A percentile compares a stretch with the other conserved stretches of the same genome.
Evolutionary conservation across 2,888 invertebrate genomes (phyloP).

Genomic region (Gandaritis pyraliata): DNA sequence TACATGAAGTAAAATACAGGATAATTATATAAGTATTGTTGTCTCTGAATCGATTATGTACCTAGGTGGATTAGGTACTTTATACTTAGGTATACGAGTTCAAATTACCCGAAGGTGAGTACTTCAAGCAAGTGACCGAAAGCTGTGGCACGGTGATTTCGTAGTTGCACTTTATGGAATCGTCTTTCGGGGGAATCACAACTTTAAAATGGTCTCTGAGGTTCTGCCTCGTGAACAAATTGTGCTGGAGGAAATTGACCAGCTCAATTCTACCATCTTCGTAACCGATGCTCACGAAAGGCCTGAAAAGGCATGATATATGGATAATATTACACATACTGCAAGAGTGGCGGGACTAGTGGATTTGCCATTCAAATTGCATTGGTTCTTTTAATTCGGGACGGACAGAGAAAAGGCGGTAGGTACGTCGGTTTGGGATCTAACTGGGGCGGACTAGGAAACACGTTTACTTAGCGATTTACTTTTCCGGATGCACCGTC

Average conservation of each 20-base stretch:
- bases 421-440: not conserved
- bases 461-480: conserved; percentile 34
- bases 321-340: not conserved
- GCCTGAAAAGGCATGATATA: conserved; percentile 56
- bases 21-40: no score
- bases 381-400: not conserved
- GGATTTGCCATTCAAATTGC: no score
- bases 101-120: conserved; percentile 81
- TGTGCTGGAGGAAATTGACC: conserved; percentile 71
- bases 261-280: conserved; percentile 74
- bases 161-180: conserved; percentile 62
- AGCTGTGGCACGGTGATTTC: conserved; percentile 60
- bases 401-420: not conserved
- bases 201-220: conserved; percentile 63
- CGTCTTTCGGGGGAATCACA: conserved; percentile 62
- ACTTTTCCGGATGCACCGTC: conserved; percentile 82
- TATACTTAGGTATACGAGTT: no score
- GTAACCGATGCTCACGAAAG: conserved; percentile 77
- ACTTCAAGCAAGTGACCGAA: conserved; percentile 76
- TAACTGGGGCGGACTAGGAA: not conserved
- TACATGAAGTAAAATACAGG: not conserved
- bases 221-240: conserved; percentile 55
- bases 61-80: no score
- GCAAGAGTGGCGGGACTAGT: not conserved
- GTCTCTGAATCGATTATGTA: no score